Percentiles rank a stretch among this genome's conserved stretches.
Evolutionary conservation across 2,888 invertebrate genomes (phyloP).

Genomic region (Drosophila neoperkinsi): DNA sequence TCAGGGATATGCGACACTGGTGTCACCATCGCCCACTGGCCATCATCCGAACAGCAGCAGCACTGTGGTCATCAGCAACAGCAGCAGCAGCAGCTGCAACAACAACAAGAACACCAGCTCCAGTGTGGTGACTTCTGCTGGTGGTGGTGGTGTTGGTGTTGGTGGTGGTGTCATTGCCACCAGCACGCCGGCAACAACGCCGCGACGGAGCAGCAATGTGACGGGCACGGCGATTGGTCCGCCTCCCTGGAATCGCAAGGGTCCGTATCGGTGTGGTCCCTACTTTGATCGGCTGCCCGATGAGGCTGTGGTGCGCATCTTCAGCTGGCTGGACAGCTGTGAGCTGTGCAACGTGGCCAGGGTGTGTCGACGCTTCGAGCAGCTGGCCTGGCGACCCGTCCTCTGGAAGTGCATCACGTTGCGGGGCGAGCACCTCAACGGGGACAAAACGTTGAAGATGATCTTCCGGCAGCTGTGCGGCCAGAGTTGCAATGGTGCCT

Average conservation of each 20-base stretch:
- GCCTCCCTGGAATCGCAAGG: conserved; percentile 85
- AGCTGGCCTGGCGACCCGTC: conserved; percentile 91
- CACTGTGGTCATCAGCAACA: conserved; percentile 74
- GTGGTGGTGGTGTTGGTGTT: conserved; percentile 45
- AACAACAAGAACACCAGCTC: conserved; percentile 44
- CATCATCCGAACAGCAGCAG: conserved; percentile 73
- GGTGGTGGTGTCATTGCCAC: conserved; percentile 52
- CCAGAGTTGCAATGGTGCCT: conserved; percentile 89
- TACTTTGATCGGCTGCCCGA: conserved; percentile 89
- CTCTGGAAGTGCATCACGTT: conserved; percentile 90
- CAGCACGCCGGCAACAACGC: conserved; percentile 68
- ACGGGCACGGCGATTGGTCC: conserved; percentile 67
- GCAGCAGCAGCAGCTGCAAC: conserved; percentile 41
- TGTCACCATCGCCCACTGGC: conserved; percentile 87
- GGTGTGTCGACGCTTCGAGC: conserved; percentile 91
- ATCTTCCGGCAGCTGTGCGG: conserved; percentile 89
- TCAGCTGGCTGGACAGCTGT: conserved; percentile 89
- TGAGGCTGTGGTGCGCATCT: conserved; percentile 89
- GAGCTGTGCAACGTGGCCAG: conserved; percentile 91
- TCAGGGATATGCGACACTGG: conserved; percentile 93
- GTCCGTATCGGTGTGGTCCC: conserved; percentile 84
- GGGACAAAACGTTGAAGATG: conserved; percentile 89
- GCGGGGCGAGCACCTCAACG: conserved; percentile 87
- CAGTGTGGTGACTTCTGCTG: conserved; percentile 26
- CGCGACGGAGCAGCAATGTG: conserved; percentile 45